Conservation (phyloP, 2,797 vertebrate genomes). For the Trachurus trachurus region DNA sequence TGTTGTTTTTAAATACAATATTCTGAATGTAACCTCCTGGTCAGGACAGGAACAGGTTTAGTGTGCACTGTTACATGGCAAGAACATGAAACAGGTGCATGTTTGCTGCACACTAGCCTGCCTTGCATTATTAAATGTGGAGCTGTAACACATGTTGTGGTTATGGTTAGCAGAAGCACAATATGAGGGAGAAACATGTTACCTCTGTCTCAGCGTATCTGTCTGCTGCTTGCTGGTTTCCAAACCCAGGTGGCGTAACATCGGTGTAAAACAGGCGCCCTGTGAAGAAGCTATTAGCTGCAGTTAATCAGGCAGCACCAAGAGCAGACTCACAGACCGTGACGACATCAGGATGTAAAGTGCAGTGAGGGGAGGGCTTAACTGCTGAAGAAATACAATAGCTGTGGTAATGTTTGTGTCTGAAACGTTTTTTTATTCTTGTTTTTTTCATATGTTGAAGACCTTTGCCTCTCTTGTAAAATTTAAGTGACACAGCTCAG, state of each 20-base stretch:
- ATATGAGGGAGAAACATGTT: slow-evolving; percentile 16
- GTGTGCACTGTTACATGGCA: background rate
- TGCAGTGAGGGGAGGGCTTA: slow-evolving; percentile 11
- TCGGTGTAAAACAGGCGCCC: slow-evolving; percentile 48
- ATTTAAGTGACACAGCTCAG: slow-evolving; percentile 2
- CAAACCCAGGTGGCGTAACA: slow-evolving; percentile 53
- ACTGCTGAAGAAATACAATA: slow-evolving; percentile 21
- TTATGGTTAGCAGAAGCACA: slow-evolving; percentile 49
- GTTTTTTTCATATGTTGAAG: slow-evolving; percentile 10
- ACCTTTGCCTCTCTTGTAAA: slow-evolving; percentile 24
- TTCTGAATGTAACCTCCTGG: slow-evolving; percentile 31
- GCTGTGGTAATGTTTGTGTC: slow-evolving; percentile 30
- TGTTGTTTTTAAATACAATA: slow-evolving; percentile 19
- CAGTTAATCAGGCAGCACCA: slow-evolving; percentile 63
- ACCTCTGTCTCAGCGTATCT: slow-evolving; percentile 42
- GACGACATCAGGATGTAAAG: slow-evolving; percentile 48
- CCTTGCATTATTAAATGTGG: slow-evolving; percentile 27
- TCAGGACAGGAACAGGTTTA: background rate
- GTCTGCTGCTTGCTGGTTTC: slow-evolving; percentile 54
- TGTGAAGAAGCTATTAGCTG: slow-evolving; percentile 68
- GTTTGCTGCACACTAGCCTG: background rate
- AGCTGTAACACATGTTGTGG: slow-evolving; percentile 11
- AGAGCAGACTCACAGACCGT: slow-evolving; percentile 48
- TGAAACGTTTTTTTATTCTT: slow-evolving; percentile 3
- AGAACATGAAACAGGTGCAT: background rate